Evolutionary conservation across 2,113 vertebrate species (phyloP).

Genomic region (Pao palembangensis): DNA sequence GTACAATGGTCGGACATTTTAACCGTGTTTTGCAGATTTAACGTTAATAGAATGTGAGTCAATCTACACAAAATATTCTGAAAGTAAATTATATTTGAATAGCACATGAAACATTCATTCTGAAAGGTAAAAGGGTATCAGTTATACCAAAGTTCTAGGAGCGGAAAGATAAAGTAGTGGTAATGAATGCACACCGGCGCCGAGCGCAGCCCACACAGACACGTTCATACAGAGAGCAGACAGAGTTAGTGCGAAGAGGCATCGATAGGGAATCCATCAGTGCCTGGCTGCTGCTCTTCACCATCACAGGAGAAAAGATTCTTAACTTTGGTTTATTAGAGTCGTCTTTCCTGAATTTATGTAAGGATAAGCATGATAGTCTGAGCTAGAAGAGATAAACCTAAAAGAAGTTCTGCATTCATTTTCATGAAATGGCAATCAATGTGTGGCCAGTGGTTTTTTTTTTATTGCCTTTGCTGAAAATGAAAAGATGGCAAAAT

Average conservation of each 20-base stretch:
- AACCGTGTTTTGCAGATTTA: no score
- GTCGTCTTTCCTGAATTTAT: background rate
- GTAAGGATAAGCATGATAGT: background rate
- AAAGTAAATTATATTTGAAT: no score
- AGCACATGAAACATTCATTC: no score
- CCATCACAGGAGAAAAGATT: constrained; percentile 10
- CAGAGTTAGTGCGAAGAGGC: constrained; percentile 31
- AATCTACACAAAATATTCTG: no score
- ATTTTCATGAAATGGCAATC: no score
- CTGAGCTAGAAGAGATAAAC: no score
- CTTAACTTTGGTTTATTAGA: background rate
- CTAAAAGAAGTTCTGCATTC: no score
- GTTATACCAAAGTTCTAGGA: constrained; percentile 14
- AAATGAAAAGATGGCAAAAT: no score
- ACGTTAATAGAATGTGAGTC: no score
- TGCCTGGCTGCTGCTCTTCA: constrained; percentile 7
- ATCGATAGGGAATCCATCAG: constrained; percentile 28
- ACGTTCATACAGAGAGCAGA: constrained; percentile 21
- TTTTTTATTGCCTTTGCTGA: no score
- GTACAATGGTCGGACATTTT: no score
- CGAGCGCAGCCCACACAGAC: constrained; percentile 37
- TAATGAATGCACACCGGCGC: constrained; percentile 23
- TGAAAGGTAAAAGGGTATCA: background rate
- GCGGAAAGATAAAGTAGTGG: constrained; percentile 26
- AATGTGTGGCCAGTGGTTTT: no score